Conservation (phyloP, 1,140 invertebrate species). For the Hylyphantes graminicola region DNA sequence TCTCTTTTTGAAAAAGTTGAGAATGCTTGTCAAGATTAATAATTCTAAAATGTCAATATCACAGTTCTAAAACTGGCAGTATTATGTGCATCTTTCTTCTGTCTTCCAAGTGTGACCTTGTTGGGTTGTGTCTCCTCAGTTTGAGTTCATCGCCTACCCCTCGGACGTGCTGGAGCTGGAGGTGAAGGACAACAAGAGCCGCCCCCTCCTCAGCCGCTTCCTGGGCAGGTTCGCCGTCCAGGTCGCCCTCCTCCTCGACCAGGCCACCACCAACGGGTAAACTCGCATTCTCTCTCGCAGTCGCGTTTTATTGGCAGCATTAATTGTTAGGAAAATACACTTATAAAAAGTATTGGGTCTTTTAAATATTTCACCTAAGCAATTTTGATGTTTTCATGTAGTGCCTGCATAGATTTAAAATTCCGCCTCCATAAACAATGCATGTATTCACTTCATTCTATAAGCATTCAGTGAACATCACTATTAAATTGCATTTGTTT, state of each 20-base stretch:
- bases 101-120: background rate
- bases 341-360: no score
- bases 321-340: no score
- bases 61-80: background rate
- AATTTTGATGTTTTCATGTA: no score
- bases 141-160: slow-evolving; percentile 67
- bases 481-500: no score
- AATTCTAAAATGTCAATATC: background rate
- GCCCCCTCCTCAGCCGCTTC: slow-evolving; percentile 70
- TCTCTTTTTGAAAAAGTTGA: background rate
- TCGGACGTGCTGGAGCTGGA: slow-evolving; percentile 71
- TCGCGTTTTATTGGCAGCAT: no score
- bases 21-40: background rate
- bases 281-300: no score
- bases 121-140: slow-evolving; percentile 59
- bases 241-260: slow-evolving; percentile 68
- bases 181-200: slow-evolving; percentile 72
- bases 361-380: no score
- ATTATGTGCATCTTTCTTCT: background rate
- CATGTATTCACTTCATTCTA: no score
- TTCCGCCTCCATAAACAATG: no score
- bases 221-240: slow-evolving; percentile 69
- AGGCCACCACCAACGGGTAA: no score
- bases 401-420: no score
- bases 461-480: no score